These are phyloP conservation scores for Eublepharis macularius DNA, from an alignment of 2,113 vertebrate genomes.

Conservation along the genomic window DNA sequence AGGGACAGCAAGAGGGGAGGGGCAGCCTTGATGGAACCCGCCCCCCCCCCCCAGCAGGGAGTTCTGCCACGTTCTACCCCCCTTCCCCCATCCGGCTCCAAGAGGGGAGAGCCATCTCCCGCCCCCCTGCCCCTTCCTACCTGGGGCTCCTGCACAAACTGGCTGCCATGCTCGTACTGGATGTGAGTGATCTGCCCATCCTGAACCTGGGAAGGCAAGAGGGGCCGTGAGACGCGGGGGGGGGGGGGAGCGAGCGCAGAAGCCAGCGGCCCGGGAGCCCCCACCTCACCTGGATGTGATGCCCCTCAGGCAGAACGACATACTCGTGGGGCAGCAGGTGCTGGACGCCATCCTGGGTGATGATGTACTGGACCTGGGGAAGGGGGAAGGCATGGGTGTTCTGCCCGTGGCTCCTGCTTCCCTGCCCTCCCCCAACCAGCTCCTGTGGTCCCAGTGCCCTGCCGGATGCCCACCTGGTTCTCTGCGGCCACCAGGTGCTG, in stretches of 20 bases:
- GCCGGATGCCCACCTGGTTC: constrained; percentile 83
- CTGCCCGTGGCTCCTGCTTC: neutral
- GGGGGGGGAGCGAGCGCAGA: rapidly evolving
- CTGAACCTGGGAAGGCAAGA: constrained; percentile 78
- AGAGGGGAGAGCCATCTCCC: neutral
- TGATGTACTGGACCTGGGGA: constrained; percentile 93
- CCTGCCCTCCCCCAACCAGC: too few species aligned
- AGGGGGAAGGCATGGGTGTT: rapidly evolving
- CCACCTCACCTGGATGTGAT: constrained; percentile 90
- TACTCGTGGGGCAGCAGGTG: constrained; percentile 96
- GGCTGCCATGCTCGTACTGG: constrained; percentile 90
- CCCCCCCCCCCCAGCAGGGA: rapidly evolving
- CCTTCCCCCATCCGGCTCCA: neutral
- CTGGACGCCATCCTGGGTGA: constrained; percentile 91
- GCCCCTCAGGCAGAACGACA: constrained; percentile 91
- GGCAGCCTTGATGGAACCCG: too few species aligned
- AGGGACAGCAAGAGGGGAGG: neutral
- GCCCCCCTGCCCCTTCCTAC: constrained; percentile 43
- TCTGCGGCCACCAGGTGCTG: constrained; percentile 94
- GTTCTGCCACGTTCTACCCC: too few species aligned
- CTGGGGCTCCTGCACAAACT: constrained; percentile 90
- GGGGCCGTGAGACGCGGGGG: rapidly evolving
- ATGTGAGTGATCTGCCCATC: constrained; percentile 95
- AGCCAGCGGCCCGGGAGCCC: neutral
- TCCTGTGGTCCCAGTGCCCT: rapidly evolving